Evolutionary conservation across 2,113 vertebrate genomes (phyloP).

Genomic region (Cnemophilus loriae): DNA sequence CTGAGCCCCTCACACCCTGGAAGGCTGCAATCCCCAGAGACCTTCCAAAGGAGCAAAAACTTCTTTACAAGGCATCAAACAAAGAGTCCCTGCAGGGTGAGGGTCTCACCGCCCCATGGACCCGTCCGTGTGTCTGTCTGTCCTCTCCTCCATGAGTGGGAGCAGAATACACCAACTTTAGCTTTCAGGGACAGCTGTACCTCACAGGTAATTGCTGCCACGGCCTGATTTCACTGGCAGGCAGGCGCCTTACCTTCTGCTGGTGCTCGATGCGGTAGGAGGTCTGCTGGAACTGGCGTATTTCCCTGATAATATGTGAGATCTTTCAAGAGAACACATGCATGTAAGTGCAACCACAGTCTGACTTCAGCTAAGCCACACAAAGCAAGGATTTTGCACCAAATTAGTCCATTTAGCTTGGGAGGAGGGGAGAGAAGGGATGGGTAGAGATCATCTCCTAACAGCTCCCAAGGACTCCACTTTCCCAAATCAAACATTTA

Average conservation of each 20-base stretch:
- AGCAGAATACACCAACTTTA: not conserved
- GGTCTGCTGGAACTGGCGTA: slow-evolving; percentile 97
- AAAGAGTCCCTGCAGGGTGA: not conserved
- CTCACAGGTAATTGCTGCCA: not conserved
- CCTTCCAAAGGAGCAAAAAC: not conserved
- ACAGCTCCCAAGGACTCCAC: not conserved
- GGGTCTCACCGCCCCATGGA: too few species aligned
- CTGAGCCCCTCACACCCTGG: accelerated
- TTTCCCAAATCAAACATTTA: not conserved
- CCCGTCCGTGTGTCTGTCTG: accelerated
- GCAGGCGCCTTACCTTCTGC: slow-evolving; percentile 81
- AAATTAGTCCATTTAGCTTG: not conserved
- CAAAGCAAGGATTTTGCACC: not conserved
- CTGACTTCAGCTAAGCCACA: not conserved
- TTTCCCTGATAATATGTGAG: slow-evolving; percentile 97
- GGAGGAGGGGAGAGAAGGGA: not conserved
- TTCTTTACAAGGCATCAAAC: not conserved
- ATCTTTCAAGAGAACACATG: slow-evolving; percentile 75
- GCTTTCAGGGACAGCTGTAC: not conserved
- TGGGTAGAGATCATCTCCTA: not conserved
- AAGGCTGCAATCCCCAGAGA: not conserved
- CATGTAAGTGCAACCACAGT: not conserved
- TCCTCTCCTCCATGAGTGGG: too few species aligned
- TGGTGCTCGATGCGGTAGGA: slow-evolving; percentile 96
- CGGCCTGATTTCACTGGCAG: not conserved